These are phyloP conservation scores for Dermatemys mawii DNA, from an alignment of 2,113 vertebrate species.

Conservation along the genomic window DNA sequence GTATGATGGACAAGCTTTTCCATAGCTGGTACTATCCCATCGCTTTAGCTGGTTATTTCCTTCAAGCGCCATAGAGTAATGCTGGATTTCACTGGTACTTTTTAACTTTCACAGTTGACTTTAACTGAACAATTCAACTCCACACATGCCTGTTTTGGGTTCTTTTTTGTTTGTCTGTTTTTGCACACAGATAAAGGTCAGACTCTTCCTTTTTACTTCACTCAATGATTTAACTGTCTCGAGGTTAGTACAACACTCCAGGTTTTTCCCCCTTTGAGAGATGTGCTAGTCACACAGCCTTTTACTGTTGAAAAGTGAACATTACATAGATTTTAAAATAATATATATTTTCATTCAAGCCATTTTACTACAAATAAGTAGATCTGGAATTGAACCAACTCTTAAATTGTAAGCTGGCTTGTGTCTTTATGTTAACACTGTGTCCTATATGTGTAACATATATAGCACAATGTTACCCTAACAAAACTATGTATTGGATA, in stretches of 20 bases:
- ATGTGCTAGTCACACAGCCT: not conserved
- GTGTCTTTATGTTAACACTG: not conserved
- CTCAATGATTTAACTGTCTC: not conserved
- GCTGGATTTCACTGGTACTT: not conserved
- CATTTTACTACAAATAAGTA: not conserved
- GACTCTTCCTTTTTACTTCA: not conserved
- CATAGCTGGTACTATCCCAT: not conserved
- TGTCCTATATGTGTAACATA: not conserved
- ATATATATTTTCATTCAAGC: not conserved
- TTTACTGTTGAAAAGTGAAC: not conserved
- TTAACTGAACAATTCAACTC: not conserved
- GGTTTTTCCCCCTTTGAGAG: not conserved
- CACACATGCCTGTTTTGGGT: not conserved
- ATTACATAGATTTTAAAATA: not conserved
- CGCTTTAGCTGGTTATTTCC: not conserved
- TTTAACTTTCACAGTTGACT: not conserved
- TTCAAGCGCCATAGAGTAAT: not conserved
- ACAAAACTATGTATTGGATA: not conserved
- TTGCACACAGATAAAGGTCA: not conserved
- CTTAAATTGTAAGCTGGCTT: not conserved
- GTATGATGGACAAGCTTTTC: not conserved
- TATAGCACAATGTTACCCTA: not conserved
- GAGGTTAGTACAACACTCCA: not conserved
- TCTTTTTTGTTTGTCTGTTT: not conserved
- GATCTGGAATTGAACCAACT: not conserved